A percentile compares a stretch with the other conserved stretches of the same genome.
These are phyloP conservation scores for Callosobruchus maculatus DNA, from an alignment of 2,888 invertebrate species.

Conservation along the genomic window DNA sequence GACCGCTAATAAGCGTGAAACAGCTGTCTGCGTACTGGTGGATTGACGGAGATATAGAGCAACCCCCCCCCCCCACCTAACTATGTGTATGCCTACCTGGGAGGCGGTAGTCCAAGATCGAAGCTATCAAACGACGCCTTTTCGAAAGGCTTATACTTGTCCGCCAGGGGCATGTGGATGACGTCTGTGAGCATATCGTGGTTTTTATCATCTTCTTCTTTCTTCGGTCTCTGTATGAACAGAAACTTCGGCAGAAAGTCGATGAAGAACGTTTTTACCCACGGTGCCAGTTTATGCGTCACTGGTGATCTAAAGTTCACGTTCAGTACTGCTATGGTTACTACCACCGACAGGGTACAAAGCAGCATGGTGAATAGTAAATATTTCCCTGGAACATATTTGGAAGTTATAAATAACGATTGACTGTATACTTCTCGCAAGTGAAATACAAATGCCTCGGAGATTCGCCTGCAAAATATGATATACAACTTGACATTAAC, in stretches of 20 bases:
- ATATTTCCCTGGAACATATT: conserved; percentile 55
- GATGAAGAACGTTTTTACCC: conserved; percentile 85
- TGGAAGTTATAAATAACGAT: no score
- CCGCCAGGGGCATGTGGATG: conserved; percentile 55
- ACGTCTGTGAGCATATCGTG: conserved; percentile 71
- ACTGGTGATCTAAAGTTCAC: conserved; percentile 91
- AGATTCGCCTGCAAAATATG: no score
- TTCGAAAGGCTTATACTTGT: conserved; percentile 63
- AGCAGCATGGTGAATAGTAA: conserved; percentile 92
- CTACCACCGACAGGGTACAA: conserved; percentile 88
- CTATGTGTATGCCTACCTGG: conserved; percentile 8
- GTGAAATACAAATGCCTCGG: no score
- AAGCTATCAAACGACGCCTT: conserved; percentile 58
- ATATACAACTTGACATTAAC: no score
- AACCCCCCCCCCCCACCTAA: no score
- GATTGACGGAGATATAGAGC: no score
- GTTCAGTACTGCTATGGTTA: conserved; percentile 90
- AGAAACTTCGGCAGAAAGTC: conserved; percentile 81
- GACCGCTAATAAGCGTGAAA: no score
- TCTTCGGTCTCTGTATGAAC: conserved; percentile 84
- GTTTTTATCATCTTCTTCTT: conserved; percentile 63
- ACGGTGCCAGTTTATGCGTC: conserved; percentile 88
- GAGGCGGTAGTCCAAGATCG: conserved; percentile 36
- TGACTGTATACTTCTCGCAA: no score
- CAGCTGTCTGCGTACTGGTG: no score